Percentiles rank a stretch among this genome's conserved stretches.
These are phyloP conservation scores for Icerya purchasi DNA, from an alignment of 2,888 invertebrate genomes.

Conservation along the genomic window DNA sequence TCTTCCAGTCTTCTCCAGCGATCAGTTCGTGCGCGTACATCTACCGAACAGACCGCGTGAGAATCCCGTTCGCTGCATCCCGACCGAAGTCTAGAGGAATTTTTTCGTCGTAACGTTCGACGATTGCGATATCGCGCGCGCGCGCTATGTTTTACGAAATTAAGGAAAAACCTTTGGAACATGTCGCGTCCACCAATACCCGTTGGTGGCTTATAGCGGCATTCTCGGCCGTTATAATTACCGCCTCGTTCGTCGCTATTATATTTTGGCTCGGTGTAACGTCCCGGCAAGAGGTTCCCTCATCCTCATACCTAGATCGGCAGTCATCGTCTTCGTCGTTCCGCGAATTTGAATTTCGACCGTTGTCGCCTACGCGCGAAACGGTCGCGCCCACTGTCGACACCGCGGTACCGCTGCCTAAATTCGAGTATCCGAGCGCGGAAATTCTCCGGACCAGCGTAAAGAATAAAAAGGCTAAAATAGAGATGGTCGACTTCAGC, in stretches of 20 bases:
- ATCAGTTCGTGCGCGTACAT: no score
- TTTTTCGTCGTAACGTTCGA: no score
- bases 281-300: constrained; percentile 2
- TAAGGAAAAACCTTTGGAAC: constrained; percentile 15
- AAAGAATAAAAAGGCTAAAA: constrained; percentile 16
- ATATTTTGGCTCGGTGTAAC: constrained; percentile 21
- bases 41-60: no score
- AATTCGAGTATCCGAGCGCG: constrained; percentile 12
- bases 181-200: constrained; percentile 11
- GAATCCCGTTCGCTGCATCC: no score
- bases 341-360: constrained; percentile 9
- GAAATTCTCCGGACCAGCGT: constrained; percentile 15
- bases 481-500: constrained; percentile 14
- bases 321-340: constrained; percentile 8
- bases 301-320: background rate
- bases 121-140: no score
- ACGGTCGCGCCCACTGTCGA: constrained; percentile 2
- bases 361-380: constrained; percentile 10
- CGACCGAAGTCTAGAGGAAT: no score
- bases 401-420: constrained; percentile 3
- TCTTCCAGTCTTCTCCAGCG: no score
- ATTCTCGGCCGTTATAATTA: constrained; percentile 19
- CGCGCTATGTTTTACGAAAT: constrained; percentile 18
- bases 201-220: constrained; percentile 22
- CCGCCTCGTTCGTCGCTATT: constrained; percentile 20